Evolutionary conservation across 1,140 invertebrate genomes (phyloP), one percentile per base, ranked within the genome.

Genomic region (Habropoda laboriosa): DNA sequence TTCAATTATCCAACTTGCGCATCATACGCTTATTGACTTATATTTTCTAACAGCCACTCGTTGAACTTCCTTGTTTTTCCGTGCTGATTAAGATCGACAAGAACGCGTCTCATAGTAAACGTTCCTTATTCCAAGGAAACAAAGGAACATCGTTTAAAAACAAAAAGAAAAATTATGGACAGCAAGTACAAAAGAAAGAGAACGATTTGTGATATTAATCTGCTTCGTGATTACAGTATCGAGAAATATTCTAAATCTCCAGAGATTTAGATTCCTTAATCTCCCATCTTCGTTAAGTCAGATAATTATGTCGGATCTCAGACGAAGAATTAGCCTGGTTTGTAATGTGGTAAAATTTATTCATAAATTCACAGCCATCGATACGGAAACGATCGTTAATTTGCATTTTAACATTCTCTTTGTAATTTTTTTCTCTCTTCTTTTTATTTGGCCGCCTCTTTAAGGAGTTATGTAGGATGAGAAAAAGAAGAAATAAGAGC

Each of bases 11-110:
- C 61, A 12, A 18, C 30, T 21, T 38, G 73, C 38, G 53, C 45
- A 53, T 66, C 66, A 24, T 42, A 10, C 30, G 68, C 8, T 13
- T 57, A 80, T 55, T 73, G 79, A 80, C 74, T 57, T 74, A 66
- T 74, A 51, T 49, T 76, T 55, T 45, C 61, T 64, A 57, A n/a
- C n/a, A 24, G 13, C 38, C 6, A 24, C 30, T 55, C 71, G 60
- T 78, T 63, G 49, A 66, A 72, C 71, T 85, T 82, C 55, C 74
- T 74, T 42, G 18, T 77, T 83, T 80, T 81, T 78, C 40, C 47
- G 0, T 21, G 38, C 45, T 21, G n/a, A 45, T 49, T 49, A 13
- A n/a, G 24, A 32, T 40, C 45, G 47, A 53, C n/a, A 45, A 7
- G 16, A 35, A 66, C 5, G 18, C n/a, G n/a, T n/a, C n/a, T n/a